Base-by-base conservation (phyloP, 2,888 invertebrate genomes). In the Drosophila merina region DNA sequence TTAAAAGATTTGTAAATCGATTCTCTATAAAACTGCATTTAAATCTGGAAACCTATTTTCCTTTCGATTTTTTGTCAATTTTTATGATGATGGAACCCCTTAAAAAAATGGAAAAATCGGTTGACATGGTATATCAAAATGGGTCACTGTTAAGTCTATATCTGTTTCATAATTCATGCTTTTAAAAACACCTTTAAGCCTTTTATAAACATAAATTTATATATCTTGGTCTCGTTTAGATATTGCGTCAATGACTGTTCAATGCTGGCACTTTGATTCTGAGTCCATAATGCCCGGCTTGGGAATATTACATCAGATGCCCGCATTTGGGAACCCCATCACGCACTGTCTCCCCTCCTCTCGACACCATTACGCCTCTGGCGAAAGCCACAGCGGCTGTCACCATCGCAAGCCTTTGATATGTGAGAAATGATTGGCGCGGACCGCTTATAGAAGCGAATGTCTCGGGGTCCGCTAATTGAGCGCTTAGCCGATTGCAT, bases 401-500 rank as follows among this genome's bases (percentile, higher is more conserved):
- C 49, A 49, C 56, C 26, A 57, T 38, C 57, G 69, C 70, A 57
- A 57, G 55, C 62, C 63, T 62, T 60, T 63, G 50, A 56, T 48
- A 72, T 72, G 63, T 51, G 38, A 70, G 33, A 72, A 51, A 33
- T 63, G 63, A 74, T 74, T 70, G 80, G 60, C 56, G 45, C 38
- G 26, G 33, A n/a, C 49, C 55, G 60, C 52, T 57, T 67, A 48
- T 64, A 28, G 33, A 68, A 40, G 44, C 77, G 42, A 74, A 64
- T 70, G 81, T 44, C 57, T 57, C 36, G 36, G 36, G 36, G 36
- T 6, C 49, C 51, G 57, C 57, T 82, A 82, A 82, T 82, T 72
- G 82, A 82, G 82, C 76, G 85, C 87, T 82, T 82, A 78, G 67
- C 62, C 55, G 82, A 75, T 83, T 83, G 80, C 76, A 76, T 86